These are phyloP conservation scores for Podocnemis expansa DNA, from an alignment of 2,113 vertebrate genomes.

Conservation along the genomic window DNA sequence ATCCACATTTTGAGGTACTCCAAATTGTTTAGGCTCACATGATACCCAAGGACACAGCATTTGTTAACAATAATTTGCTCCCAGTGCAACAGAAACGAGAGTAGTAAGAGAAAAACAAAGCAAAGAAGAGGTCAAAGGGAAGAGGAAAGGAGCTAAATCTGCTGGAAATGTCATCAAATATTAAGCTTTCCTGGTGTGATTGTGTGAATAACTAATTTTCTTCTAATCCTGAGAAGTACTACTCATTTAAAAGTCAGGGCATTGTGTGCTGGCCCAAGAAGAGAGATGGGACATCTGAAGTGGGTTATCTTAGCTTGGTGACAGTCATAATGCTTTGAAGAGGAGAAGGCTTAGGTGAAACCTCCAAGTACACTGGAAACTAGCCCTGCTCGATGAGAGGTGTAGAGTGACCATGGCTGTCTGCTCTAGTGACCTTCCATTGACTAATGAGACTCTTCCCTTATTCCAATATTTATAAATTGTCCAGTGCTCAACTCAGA, in stretches of 20 bases:
- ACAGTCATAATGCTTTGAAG: background rate
- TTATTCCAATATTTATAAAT: background rate
- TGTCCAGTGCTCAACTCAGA: background rate
- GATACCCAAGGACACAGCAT: background rate
- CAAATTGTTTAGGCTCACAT: background rate
- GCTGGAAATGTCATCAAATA: background rate
- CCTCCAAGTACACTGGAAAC: background rate
- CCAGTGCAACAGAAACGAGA: background rate
- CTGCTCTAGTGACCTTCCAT: background rate
- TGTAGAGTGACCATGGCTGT: background rate
- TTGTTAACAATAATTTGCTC: background rate
- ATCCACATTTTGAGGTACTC: background rate
- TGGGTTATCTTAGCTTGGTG: background rate
- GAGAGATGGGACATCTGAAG: background rate
- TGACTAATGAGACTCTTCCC: accelerated
- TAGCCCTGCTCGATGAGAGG: background rate
- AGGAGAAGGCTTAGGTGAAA: background rate
- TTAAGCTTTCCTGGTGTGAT: background rate
- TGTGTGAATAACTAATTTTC: background rate
- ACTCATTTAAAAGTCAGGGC: background rate
- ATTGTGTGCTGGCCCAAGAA: background rate
- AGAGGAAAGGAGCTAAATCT: background rate
- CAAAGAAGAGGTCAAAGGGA: background rate
- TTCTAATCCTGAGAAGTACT: background rate
- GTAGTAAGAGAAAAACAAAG: background rate